A percentile compares a stretch with the other conserved stretches of the same genome.
Conservation (phyloP, 2,888 invertebrate genomes). For the Alcis repandata region DNA sequence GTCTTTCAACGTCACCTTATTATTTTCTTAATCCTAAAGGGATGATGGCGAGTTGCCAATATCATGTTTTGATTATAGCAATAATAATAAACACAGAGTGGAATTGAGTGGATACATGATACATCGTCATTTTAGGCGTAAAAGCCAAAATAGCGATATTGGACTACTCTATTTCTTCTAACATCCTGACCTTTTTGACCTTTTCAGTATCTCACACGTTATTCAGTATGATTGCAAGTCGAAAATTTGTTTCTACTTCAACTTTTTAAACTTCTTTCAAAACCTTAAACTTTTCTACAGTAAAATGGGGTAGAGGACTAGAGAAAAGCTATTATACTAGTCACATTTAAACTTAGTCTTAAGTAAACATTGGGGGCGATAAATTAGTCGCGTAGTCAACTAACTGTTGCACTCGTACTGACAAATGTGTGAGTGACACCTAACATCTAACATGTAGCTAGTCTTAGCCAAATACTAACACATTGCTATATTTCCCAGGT, state of each 20-base stretch:
- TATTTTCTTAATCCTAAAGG: too few species aligned
- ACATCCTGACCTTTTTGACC: neutral
- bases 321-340: too few species aligned
- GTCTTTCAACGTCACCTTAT: too few species aligned
- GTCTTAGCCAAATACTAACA: slow-evolving; percentile 65
- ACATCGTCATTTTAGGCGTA: too few species aligned
- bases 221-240: neutral
- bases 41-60: too few species aligned
- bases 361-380: too few species aligned
- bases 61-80: too few species aligned
- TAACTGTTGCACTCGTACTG: slow-evolving; percentile 9
- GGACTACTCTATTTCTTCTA: neutral
- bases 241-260: neutral
- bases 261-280: neutral
- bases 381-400: neutral
- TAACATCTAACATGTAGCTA: slow-evolving; percentile 34
- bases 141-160: neutral
- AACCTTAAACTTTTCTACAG: neutral
- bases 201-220: slow-evolving; percentile 4
- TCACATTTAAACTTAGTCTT: too few species aligned
- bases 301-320: too few species aligned
- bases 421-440: slow-evolving; percentile 11
- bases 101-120: too few species aligned
- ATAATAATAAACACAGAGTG: too few species aligned
- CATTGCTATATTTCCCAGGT: slow-evolving; percentile 82